phyloP scores from a whole-genome alignment of 2,113 vertebrate species.

The Passer montanus region DNA sequence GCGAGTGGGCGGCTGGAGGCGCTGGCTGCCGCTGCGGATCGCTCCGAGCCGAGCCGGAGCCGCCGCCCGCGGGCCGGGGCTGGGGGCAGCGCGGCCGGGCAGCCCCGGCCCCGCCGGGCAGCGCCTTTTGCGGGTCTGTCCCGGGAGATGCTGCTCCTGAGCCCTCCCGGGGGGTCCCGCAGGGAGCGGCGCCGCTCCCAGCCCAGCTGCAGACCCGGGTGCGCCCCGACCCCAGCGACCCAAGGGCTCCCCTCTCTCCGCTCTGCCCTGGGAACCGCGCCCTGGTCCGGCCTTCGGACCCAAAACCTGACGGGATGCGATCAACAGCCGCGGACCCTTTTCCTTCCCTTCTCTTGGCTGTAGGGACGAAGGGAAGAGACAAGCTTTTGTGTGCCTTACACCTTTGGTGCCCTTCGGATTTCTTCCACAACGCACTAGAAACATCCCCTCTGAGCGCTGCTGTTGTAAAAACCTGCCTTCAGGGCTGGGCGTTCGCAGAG shows the following conservation, averaged over 20 bases:
- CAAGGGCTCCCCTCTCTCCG: fast-evolving
- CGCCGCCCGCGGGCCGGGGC: neutral
- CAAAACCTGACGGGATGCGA: neutral
- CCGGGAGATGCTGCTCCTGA: neutral
- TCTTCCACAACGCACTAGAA: neutral
- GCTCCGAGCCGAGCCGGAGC: neutral
- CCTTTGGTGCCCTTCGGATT: neutral
- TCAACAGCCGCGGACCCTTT: neutral
- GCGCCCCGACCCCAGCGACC: neutral
- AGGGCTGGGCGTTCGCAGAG: neutral
- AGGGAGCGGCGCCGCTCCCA: neutral
- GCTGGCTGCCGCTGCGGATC: neutral
- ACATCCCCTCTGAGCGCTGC: neutral
- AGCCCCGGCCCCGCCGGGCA: neutral
- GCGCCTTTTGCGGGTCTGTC: neutral
- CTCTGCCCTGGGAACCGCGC: neutral
- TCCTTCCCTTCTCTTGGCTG: neutral
- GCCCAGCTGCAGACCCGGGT: neutral
- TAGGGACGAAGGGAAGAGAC: neutral
- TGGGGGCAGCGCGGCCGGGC: neutral
- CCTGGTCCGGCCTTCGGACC: neutral
- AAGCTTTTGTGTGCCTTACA: neutral
- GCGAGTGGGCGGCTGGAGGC: neutral
- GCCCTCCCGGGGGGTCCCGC: neutral
- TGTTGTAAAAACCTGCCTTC: neutral